A percentile compares a stretch with the other conserved stretches of the same genome.
Conservation (phyloP, 2,888 invertebrate species). For the Tachina lurida region DNA sequence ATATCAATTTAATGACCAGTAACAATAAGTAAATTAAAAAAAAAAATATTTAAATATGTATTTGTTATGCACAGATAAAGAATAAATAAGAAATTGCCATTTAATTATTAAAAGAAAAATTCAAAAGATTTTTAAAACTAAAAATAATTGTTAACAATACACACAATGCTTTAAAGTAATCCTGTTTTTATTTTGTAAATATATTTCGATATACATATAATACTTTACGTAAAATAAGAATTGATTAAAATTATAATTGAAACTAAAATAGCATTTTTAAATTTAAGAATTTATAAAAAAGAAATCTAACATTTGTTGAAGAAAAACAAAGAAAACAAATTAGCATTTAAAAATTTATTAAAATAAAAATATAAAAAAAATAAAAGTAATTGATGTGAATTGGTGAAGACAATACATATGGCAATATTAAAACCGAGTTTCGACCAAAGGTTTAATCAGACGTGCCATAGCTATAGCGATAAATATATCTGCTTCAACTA, state of each 20-base stretch:
- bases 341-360: not conserved
- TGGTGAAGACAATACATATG: too few species aligned
- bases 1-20: constrained; percentile 42
- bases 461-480: too few species aligned
- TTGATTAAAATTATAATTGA: constrained; percentile 23
- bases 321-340: not conserved
- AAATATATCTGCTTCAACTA: too few species aligned
- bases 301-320: constrained; percentile 14
- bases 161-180: constrained; percentile 35
- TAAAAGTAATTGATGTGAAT: not conserved
- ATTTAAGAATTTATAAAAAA: not conserved
- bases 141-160: constrained; percentile 39
- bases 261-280: not conserved
- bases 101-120: constrained; percentile 35
- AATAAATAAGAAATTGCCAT: constrained; percentile 41
- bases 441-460: not conserved
- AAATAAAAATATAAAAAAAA: not conserved
- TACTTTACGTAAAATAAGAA: constrained; percentile 21
- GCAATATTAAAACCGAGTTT: too few species aligned
- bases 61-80: constrained; percentile 5
- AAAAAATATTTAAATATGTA: constrained; percentile 5
- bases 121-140: not conserved
- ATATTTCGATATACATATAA: not conserved
- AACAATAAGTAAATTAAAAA: constrained; percentile 44
- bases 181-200: constrained; percentile 47